Percentiles rank a stretch among this genome's conserved stretches.
phyloP scores from a whole-genome alignment of 2,113 vertebrate genomes.

The Stomatorhinus ivindoensis region DNA sequence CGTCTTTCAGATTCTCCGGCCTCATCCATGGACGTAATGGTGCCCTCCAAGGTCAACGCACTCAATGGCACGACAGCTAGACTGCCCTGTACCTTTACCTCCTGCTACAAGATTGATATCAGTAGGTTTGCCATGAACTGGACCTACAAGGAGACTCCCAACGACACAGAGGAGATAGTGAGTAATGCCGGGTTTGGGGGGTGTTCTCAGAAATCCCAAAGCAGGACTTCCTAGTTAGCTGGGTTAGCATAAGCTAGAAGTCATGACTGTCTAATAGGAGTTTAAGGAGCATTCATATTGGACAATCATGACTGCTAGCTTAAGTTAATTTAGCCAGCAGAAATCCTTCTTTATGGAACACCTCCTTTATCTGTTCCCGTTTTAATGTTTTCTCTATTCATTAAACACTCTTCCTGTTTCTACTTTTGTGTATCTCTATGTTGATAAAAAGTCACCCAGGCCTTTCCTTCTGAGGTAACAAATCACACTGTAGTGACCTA shows the following conservation, averaged over 20 bases:
- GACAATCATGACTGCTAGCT: not conserved
- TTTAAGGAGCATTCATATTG: not conserved
- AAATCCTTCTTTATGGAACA: not conserved
- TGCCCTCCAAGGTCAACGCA: constrained; percentile 58
- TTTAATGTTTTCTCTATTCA: not conserved
- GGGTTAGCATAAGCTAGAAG: not conserved
- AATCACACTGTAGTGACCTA: not conserved
- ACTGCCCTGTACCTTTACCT: constrained; percentile 84
- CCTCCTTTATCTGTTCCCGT: not conserved
- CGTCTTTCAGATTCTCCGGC: constrained; percentile 49
- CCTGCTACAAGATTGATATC: constrained; percentile 87
- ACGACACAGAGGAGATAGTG: constrained; percentile 82
- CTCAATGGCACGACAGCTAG: constrained; percentile 78
- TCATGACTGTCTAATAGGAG: not conserved
- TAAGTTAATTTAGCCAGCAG: not conserved
- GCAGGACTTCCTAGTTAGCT: not conserved
- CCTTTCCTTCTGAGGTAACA: not conserved
- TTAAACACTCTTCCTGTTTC: not conserved
- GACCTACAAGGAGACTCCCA: constrained; percentile 78
- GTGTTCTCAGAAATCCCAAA: not conserved
- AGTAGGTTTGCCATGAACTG: constrained; percentile 89
- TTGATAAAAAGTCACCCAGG: not conserved
- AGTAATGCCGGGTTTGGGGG: constrained; percentile 34
- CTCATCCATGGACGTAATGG: constrained; percentile 76
- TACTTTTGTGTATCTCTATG: not conserved